phyloP scores from a whole-genome alignment of 2,113 vertebrate species.

The Tautogolabrus adspersus region DNA sequence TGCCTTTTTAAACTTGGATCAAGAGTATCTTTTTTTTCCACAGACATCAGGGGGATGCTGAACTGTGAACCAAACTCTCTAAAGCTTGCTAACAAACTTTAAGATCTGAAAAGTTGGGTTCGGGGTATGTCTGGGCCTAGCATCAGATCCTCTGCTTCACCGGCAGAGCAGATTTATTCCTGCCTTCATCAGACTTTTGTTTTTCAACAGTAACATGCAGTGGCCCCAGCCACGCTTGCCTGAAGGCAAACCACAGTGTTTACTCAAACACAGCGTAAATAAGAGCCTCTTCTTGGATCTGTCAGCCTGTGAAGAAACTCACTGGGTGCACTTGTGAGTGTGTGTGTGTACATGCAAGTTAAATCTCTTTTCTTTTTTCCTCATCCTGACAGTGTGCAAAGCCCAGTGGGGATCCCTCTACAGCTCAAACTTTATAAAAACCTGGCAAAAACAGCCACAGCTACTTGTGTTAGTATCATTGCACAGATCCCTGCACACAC shows the following conservation, averaged over 20 bases:
- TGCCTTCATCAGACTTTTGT: constrained; percentile 54
- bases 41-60: neutral
- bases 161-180: neutral
- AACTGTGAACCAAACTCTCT: constrained; percentile 31
- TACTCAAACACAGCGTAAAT: constrained; percentile 58
- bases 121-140: neutral
- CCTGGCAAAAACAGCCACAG: constrained; percentile 10
- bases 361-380: constrained; percentile 48
- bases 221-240: constrained; percentile 30
- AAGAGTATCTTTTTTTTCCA: neutral
- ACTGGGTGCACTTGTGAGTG: constrained; percentile 3
- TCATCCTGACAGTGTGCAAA: constrained; percentile 45
- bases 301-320: constrained; percentile 40
- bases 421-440: constrained; percentile 55
- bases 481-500: neutral
- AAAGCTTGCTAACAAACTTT: constrained; percentile 26
- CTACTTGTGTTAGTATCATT: neutral
- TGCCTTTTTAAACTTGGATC: constrained; percentile 29
- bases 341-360: constrained; percentile 5
- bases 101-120: constrained; percentile 32
- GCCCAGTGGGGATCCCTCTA: constrained; percentile 41
- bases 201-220: constrained; percentile 46
- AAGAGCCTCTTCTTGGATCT: constrained; percentile 49
- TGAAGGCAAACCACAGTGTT: constrained; percentile 54
- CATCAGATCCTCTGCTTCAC: constrained; percentile 21